These are phyloP conservation scores for Drosophila prosaltans DNA, from an alignment of 1,140 invertebrate species.

Conservation along the genomic window DNA sequence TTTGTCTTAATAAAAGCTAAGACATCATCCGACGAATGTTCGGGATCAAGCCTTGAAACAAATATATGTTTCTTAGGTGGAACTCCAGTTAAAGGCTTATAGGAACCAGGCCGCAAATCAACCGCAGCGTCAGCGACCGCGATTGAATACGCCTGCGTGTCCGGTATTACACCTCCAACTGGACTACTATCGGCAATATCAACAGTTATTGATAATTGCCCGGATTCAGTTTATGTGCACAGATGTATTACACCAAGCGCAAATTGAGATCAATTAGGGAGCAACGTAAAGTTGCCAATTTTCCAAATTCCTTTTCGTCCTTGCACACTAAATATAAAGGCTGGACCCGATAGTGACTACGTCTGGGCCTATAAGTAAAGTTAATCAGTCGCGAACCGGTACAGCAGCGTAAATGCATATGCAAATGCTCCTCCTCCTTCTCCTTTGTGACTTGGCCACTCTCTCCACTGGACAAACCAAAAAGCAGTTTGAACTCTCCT, in stretches of 20 bases:
- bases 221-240: too few relatives aligned
- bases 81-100: too few relatives aligned
- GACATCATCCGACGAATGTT: too few relatives aligned
- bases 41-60: too few relatives aligned
- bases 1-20: too few relatives aligned
- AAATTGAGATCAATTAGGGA: slow-evolving; percentile 90
- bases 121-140: too few relatives aligned
- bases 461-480: slow-evolving; percentile 44
- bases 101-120: too few relatives aligned
- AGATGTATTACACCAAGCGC: slow-evolving; percentile 92
- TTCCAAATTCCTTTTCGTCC: slow-evolving; percentile 84
- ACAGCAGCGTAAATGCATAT: slow-evolving; percentile 54
- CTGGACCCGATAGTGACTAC: slow-evolving; percentile 83
- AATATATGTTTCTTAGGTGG: too few relatives aligned
- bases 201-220: too few relatives aligned
- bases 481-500: slow-evolving; percentile 71
- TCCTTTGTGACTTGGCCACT: neutral
- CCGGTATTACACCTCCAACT: too few relatives aligned
- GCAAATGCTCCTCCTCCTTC: slow-evolving; percentile 21
- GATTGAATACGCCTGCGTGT: too few relatives aligned
- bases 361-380: slow-evolving; percentile 46
- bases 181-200: too few relatives aligned
- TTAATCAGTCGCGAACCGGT: slow-evolving; percentile 36
- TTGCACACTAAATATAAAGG: slow-evolving; percentile 91
- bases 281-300: slow-evolving; percentile 74